Evolutionary conservation across 2,797 vertebrate species (phyloP).

Genomic region (Otolemur crassicaudatus): DNA sequence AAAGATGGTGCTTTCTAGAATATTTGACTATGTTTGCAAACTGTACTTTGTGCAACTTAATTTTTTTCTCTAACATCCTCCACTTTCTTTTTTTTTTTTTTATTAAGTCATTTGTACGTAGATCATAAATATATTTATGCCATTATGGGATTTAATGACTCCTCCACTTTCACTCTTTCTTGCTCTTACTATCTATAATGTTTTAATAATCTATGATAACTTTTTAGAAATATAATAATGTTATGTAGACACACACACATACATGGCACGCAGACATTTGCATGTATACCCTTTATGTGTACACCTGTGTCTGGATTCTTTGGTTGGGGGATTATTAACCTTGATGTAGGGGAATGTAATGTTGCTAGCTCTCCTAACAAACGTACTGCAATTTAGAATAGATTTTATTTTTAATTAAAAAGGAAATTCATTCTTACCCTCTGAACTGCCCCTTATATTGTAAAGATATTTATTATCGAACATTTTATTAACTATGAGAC

Average conservation of each 20-base stretch:
- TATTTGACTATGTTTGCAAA: not conserved
- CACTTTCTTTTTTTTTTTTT: not conserved
- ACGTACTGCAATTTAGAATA: not conserved
- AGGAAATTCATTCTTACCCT: slow-evolving; percentile 4
- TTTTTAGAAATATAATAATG: not conserved
- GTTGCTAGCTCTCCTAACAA: not conserved
- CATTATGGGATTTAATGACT: no score
- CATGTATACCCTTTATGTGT: not conserved
- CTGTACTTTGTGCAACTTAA: not conserved
- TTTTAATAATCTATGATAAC: not conserved
- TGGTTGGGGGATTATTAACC: not conserved
- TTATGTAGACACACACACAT: not conserved
- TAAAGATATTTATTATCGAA: not conserved
- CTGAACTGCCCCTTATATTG: not conserved
- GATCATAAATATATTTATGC: no score
- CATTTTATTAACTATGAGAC: slow-evolving; percentile 18
- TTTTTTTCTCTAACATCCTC: not conserved
- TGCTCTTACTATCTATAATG: not conserved
- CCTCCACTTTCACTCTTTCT: not conserved
- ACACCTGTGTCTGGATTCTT: not conserved
- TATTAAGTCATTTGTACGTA: no score
- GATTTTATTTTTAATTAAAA: slow-evolving; percentile 43
- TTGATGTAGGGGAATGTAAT: not conserved
- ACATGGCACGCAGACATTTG: not conserved
- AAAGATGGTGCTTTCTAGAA: slow-evolving; percentile 35